These are phyloP conservation scores for Acridotheres tristis DNA, from an alignment of 2,797 vertebrate species.

Conservation along the genomic window DNA sequence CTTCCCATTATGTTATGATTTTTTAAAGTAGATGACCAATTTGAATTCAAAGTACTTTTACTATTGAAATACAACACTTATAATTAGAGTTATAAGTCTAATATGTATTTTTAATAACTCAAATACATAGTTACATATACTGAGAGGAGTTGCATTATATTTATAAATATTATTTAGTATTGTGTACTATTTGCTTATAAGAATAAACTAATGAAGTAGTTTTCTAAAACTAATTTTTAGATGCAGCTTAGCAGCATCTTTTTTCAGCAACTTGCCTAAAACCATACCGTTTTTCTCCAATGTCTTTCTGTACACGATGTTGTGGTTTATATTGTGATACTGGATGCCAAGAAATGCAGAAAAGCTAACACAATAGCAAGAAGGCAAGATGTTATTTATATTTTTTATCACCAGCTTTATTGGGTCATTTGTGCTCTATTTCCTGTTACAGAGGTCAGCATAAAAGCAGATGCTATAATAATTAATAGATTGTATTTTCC, in stretches of 20 bases:
- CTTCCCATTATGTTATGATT: background rate
- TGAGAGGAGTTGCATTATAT: background rate
- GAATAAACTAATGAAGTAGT: background rate
- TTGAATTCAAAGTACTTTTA: background rate
- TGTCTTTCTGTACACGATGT: background rate
- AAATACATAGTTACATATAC: background rate
- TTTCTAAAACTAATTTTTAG: background rate
- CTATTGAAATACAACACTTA: background rate
- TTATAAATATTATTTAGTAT: background rate
- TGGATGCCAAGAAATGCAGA: background rate
- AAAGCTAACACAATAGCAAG: background rate
- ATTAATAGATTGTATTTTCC: background rate
- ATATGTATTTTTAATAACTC: background rate
- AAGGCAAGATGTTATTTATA: slow-evolving; percentile 32
- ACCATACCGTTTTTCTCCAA: background rate
- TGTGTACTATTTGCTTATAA: background rate
- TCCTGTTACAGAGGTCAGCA: slow-evolving; percentile 30
- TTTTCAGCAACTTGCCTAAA: background rate
- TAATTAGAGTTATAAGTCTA: background rate
- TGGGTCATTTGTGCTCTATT: background rate
- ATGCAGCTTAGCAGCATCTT: background rate
- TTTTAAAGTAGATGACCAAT: background rate
- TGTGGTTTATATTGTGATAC: background rate
- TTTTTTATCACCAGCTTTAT: slow-evolving; percentile 9
- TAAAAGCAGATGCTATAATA: slow-evolving; percentile 23